These are phyloP conservation scores for Neria commutata DNA, from an alignment of 2,888 invertebrate species.

Conservation along the genomic window DNA sequence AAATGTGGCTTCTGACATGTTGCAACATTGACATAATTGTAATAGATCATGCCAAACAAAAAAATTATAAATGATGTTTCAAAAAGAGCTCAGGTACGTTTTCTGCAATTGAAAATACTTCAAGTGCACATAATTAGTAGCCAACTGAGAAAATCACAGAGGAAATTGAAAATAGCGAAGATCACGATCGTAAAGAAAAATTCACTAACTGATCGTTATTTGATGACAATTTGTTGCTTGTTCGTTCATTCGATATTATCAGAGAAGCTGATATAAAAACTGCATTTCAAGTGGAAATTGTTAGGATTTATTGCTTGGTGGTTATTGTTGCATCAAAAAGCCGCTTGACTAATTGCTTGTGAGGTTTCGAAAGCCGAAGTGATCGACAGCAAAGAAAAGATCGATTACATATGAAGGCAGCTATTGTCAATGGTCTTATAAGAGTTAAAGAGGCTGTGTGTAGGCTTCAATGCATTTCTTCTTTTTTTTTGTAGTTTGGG, in stretches of 20 bases:
- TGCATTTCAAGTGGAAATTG: background rate
- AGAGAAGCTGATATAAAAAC: background rate
- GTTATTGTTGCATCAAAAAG: background rate
- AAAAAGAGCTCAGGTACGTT: background rate
- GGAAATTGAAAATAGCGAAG: background rate
- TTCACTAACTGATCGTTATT: constrained; percentile 18
- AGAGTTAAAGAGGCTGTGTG: too few relatives aligned
- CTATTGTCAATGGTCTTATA: too few relatives aligned
- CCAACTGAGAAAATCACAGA: background rate
- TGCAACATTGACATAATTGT: constrained; percentile 12
- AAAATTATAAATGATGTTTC: constrained; percentile 11
- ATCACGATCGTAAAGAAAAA: background rate
- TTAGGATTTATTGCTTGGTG: background rate
- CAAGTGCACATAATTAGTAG: constrained; percentile 6
- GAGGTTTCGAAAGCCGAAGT: background rate
- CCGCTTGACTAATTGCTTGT: constrained; percentile 1
- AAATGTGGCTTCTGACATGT: background rate
- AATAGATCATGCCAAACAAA: constrained; percentile 3
- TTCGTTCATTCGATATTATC: background rate
- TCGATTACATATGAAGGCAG: background rate
- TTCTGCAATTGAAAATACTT: background rate
- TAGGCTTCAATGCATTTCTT: background rate
- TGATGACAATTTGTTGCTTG: constrained; percentile 13
- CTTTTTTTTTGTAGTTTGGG: background rate
- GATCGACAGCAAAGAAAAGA: background rate